Base-by-base conservation (phyloP, 2,113 vertebrate species). In the Brachypteracias leptosomus region DNA sequence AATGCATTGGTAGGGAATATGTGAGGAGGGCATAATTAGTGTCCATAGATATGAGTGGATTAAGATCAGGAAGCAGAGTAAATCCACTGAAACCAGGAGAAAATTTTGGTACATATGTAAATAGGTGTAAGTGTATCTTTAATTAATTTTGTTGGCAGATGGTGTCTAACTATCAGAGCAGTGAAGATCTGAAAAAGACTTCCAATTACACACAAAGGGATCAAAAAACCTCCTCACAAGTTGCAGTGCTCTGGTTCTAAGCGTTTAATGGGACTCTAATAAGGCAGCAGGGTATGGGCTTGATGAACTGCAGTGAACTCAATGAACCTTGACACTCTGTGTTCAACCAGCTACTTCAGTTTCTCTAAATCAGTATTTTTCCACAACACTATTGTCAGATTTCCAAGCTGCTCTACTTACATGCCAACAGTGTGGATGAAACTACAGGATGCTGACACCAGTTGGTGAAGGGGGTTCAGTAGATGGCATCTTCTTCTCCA, bases 401-500 rank as follows among this genome's bases (percentile, higher is more conserved):
- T 82, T 75, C 49, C 19, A 58, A 26, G 52, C n/a, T 79, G 8
- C 2, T 63, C 15, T 71, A 8, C 35, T 26, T 40, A 17, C 2
- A 44, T 13, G 6, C 19, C 44, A 65, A 20, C 3, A 26, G 3
- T 6, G 7, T 31, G 29, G 26, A 19, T n/a, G 16, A 67, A 7
- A 24, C 49, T 61, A 33, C 13, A 57, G 7, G 10, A 2, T 33
- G 35, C 11, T 68, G 46, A 66, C 16, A 82, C 5, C 7, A 38
- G 0, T 9, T 29, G 11, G 11, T 54, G 7, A 10, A 54, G 5
- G 2, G 4, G 0, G 2, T 79, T 91, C 36, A 28, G 24, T 28
- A 66, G 21, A 40, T 1, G 0, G 1, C 49, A 40, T 6, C 9
- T 24, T 20, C 35, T 90, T 67, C 36, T 52, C 8, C 28, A 22